A percentile compares a stretch with the other conserved stretches of the same genome.
These are phyloP conservation scores for Leptodactylus fuscus DNA, from an alignment of 2,113 vertebrate species.

Conservation along the genomic window DNA sequence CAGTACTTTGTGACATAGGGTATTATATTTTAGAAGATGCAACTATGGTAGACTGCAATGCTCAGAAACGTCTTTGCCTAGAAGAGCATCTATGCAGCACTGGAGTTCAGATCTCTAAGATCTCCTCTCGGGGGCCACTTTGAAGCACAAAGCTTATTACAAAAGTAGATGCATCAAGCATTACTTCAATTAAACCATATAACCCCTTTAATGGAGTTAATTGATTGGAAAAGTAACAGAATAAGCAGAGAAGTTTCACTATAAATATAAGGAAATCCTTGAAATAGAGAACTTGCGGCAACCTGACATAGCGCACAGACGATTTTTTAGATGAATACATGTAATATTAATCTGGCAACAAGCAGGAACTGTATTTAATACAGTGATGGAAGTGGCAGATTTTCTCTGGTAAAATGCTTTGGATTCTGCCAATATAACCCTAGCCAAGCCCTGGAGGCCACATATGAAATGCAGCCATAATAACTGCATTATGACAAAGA, in stretches of 20 bases:
- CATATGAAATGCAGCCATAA: background rate
- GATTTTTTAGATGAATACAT: background rate
- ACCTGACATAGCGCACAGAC: background rate
- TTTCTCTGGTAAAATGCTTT: background rate
- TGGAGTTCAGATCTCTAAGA: background rate
- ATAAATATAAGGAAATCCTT: background rate
- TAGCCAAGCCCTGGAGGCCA: background rate
- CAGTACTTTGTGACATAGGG: no score
- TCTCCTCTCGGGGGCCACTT: background rate
- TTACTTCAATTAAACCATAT: conserved; percentile 7
- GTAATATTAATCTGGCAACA: background rate
- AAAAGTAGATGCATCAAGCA: conserved; percentile 2
- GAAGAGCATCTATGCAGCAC: background rate
- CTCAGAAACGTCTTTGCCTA: background rate
- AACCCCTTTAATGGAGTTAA: background rate
- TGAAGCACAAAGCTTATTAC: background rate
- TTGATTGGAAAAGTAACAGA: conserved; percentile 3
- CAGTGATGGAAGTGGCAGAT: background rate
- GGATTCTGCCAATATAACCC: background rate
- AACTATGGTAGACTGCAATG: background rate
- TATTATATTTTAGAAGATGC: no score
- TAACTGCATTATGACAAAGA: background rate
- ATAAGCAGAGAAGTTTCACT: background rate
- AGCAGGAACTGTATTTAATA: background rate
- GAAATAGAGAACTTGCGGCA: background rate